Evolutionary conservation across 2,797 vertebrate species (phyloP).

Genomic region (Lagorchestes hirsutus): DNA sequence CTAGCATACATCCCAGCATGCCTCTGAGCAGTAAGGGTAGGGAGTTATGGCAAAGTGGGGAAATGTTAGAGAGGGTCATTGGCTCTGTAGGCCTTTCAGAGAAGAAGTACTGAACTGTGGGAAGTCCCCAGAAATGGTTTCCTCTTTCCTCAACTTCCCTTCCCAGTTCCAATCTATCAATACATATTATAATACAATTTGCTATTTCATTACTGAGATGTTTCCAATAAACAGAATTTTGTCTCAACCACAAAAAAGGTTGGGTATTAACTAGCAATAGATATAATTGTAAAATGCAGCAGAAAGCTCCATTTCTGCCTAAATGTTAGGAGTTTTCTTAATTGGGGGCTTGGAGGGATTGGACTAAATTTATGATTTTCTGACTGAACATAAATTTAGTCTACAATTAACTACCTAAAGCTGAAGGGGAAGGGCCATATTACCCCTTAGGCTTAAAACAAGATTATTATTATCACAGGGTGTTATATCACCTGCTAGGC

Average conservation of each 20-base stretch:
- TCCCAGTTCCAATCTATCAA: neutral
- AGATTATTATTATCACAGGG: neutral
- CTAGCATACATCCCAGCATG: neutral
- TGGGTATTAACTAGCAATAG: neutral
- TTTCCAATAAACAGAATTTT: neutral
- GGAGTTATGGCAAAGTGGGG: neutral
- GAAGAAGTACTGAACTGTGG: neutral
- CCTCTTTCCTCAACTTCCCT: neutral
- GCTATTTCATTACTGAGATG: neutral
- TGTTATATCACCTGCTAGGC: neutral
- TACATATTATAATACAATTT: neutral
- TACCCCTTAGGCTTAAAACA: neutral
- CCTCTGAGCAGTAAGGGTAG: neutral
- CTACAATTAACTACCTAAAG: neutral
- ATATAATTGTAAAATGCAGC: too few relatives aligned
- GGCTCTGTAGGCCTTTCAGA: neutral
- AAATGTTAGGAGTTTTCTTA: neutral
- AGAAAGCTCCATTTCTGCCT: neutral
- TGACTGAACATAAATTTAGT: neutral
- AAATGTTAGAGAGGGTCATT: neutral
- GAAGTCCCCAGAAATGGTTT: neutral
- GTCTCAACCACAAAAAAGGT: neutral
- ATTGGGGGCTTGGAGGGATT: neutral
- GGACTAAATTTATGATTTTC: neutral
- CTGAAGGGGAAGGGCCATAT: neutral